A percentile compares a stretch with the other conserved stretches of the same genome.
phyloP scores from a whole-genome alignment of 2,797 vertebrate species.

The Spatula clypeata region DNA sequence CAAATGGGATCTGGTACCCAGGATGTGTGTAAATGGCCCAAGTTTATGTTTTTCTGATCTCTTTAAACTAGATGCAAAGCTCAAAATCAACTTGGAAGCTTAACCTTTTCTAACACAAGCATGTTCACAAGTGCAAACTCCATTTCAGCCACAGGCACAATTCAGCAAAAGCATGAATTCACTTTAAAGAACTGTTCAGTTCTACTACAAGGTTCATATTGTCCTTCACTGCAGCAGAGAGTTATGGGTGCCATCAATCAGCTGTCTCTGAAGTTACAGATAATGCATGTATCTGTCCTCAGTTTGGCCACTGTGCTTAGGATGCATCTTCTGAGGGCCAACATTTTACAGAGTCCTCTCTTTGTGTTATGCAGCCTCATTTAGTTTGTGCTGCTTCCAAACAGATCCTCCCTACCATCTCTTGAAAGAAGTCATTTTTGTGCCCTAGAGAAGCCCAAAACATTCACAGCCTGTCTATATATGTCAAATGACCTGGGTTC shows the following conservation, averaged over 20 bases:
- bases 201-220: background rate
- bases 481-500: background rate
- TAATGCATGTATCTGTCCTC: background rate
- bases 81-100: background rate
- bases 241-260: background rate
- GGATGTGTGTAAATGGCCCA: rapidly evolving
- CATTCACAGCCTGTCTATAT: background rate
- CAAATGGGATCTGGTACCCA: background rate
- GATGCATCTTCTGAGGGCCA: background rate
- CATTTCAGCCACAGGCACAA: background rate
- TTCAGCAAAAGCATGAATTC: background rate
- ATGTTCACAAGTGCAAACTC: background rate
- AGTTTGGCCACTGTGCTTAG: background rate
- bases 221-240: background rate
- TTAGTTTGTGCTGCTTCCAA: background rate
- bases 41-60: background rate
- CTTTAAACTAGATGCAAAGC: background rate
- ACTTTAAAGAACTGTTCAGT: background rate
- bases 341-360: background rate
- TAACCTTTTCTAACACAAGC: background rate
- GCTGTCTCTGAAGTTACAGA: background rate
- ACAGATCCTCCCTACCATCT: background rate
- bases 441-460: background rate
- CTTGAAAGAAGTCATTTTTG: conserved; percentile 5
- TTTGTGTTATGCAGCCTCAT: background rate